phyloP scores from a whole-genome alignment of 2,888 invertebrate species.

The Heteromyza rotundicornis region DNA sequence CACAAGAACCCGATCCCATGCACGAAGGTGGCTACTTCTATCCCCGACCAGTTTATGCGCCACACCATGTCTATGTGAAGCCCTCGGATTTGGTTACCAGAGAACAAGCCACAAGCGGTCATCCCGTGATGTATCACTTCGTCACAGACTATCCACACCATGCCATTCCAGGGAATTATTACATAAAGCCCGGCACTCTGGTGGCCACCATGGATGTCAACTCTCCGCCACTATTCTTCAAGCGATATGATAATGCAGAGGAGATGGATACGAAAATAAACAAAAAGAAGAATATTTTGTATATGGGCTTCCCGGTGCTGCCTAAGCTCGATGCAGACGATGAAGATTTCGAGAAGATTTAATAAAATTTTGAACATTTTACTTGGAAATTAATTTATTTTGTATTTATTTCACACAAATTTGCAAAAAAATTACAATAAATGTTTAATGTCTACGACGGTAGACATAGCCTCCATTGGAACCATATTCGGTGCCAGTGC shows the following conservation, averaged over 20 bases:
- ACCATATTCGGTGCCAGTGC: constrained; percentile 49
- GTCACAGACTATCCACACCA: constrained; percentile 49
- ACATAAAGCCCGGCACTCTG: constrained; percentile 52
- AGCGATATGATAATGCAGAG: constrained; percentile 28
- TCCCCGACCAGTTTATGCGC: constrained; percentile 18
- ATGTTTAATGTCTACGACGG: constrained; percentile 30
- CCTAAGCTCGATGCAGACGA: background rate
- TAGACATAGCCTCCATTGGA: constrained; percentile 58
- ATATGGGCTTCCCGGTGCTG: constrained; percentile 35
- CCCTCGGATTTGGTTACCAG: constrained; percentile 30
- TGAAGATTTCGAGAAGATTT: no score
- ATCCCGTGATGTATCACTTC: constrained; percentile 40
- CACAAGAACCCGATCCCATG: constrained; percentile 16
- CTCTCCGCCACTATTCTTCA: constrained; percentile 38
- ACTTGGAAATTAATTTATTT: background rate
- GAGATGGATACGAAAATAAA: constrained; percentile 31
- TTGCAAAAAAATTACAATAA: background rate
- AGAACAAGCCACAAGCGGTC: constrained; percentile 17
- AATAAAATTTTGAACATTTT: no score
- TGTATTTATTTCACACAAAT: background rate
- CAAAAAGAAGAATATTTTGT: constrained; percentile 48
- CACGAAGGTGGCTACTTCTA: constrained; percentile 25
- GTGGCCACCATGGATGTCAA: constrained; percentile 39
- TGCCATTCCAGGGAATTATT: constrained; percentile 44
- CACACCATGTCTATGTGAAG: constrained; percentile 23